Evolutionary conservation across 2,113 vertebrate genomes (phyloP).

Genomic region (Oncorhynchus tshawytscha): DNA sequence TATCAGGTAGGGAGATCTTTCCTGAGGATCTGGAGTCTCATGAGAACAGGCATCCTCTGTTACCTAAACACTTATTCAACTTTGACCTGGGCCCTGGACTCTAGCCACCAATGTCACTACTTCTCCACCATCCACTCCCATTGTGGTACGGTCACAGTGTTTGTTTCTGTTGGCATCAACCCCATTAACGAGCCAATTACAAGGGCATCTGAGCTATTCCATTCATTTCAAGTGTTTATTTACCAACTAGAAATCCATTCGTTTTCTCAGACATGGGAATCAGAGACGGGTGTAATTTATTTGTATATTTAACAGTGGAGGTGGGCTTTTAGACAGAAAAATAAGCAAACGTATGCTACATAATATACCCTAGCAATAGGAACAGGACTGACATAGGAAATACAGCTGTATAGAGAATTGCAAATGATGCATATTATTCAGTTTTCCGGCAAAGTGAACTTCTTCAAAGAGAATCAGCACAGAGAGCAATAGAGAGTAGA

Average conservation of each 20-base stretch:
- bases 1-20: background rate
- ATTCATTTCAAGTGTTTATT: slow-evolving; percentile 18
- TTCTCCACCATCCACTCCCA: background rate
- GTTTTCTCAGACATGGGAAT: slow-evolving; percentile 8
- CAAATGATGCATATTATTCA: no score
- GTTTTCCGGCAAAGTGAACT: background rate
- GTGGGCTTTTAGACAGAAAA: background rate
- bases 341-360: background rate
- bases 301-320: background rate
- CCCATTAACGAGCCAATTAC: slow-evolving; percentile 17
- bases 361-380: background rate
- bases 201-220: slow-evolving; percentile 17
- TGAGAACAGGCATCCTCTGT: slow-evolving; percentile 17
- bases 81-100: slow-evolving; percentile 2
- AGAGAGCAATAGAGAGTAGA: background rate
- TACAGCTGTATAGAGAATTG: no score
- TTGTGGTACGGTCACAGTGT: background rate
- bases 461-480: background rate
- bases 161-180: slow-evolving; percentile 18
- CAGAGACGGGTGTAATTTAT: background rate
- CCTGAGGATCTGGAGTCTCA: background rate
- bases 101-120: background rate
- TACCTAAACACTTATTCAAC: slow-evolving; percentile 14
- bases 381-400: no score
- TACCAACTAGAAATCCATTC: background rate